Base-by-base conservation (phyloP, 2,797 vertebrate species). In the Remorina albescens region DNA sequence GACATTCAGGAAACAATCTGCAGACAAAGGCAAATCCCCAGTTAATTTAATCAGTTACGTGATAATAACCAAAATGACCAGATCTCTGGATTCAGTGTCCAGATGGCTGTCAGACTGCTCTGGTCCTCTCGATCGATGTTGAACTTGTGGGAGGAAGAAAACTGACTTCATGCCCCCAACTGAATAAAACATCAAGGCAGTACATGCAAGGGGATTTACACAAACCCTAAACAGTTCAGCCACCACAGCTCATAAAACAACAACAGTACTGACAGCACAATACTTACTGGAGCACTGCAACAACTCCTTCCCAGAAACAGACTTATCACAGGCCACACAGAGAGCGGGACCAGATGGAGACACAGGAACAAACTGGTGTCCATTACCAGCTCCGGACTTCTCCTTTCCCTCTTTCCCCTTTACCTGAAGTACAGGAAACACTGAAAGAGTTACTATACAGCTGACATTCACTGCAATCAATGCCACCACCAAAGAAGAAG, bases 211-310 rank as follows among this genome's bases (percentile, higher is more conserved):
- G 54, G 68, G 44, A 83, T 89, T 83, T 82, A 83, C 74, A 81
- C 65, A 67, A 79, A 83, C 61, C 70, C 74, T 66, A 77, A 87
- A 86, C 81, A 87, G 61, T 71, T 68, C 55, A 64, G 42, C 64
- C 67, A 67, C 75, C 39, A 15, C 69, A 60, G 53, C 61, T 82
- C 78, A 64, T 82, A 67, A 77, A 82, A 85, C 70, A 83, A 77
- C 77, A 88, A 75, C 60, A 75, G 46, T 8, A 56, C 65, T 81
- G 85, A 72, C 78, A 79, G 80, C 50, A 41, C 25, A 82, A 65
- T 83, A 96, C 97, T 96, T 91, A 98, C 97, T 81, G 80, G 93
- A 95, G 88, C 97, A 98, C 81, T 98, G 96, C 69, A 97, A 53
- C 8, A 95, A 94, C 66, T 98, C 97, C 82, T 96, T 98, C 85